A percentile compares a stretch with the other conserved stretches of the same genome.
Conservation (phyloP, 2,888 invertebrate genomes). For the Trichogramma evanescens region DNA sequence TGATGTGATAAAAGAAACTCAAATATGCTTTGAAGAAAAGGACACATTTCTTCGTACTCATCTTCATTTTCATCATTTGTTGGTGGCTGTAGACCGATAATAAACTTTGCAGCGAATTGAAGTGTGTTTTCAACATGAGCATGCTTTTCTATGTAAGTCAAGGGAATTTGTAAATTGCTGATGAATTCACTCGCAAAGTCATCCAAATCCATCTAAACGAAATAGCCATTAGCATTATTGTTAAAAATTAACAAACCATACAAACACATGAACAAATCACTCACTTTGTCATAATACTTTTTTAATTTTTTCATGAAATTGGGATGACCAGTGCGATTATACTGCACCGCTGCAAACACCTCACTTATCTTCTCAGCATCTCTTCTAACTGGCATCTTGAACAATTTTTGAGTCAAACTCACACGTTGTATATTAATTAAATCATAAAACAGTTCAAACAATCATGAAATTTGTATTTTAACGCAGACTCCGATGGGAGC, state of each 20-base stretch:
- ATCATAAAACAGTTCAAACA: no score
- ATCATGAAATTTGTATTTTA: no score
- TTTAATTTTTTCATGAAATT: slow-evolving; percentile 58
- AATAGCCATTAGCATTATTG: no score
- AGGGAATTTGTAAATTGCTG: slow-evolving; percentile 57
- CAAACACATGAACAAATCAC: slow-evolving; percentile 15
- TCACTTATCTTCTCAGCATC: slow-evolving; percentile 25
- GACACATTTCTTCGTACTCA: slow-evolving; percentile 47
- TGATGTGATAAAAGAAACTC: slow-evolving; percentile 55
- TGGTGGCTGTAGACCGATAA: slow-evolving; percentile 51
- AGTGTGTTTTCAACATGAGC: slow-evolving; percentile 62
- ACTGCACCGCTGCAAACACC: slow-evolving; percentile 60
- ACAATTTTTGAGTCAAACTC: background rate
- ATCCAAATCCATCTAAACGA: slow-evolving; percentile 50
- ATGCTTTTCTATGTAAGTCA: slow-evolving; percentile 62
- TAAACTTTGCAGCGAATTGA: slow-evolving; percentile 66
- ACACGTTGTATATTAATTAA: no score
- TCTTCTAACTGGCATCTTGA: slow-evolving; percentile 10
- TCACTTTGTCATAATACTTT: slow-evolving; percentile 59
- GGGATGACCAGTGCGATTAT: slow-evolving; percentile 59
- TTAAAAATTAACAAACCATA: background rate
- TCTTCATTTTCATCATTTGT: slow-evolving; percentile 43
- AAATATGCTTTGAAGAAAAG: slow-evolving; percentile 56
- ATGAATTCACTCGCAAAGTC: slow-evolving; percentile 60
- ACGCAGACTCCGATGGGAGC: no score